Conservation (phyloP, 2,797 vertebrate genomes). For the Halcyon chelicuti region DNA sequence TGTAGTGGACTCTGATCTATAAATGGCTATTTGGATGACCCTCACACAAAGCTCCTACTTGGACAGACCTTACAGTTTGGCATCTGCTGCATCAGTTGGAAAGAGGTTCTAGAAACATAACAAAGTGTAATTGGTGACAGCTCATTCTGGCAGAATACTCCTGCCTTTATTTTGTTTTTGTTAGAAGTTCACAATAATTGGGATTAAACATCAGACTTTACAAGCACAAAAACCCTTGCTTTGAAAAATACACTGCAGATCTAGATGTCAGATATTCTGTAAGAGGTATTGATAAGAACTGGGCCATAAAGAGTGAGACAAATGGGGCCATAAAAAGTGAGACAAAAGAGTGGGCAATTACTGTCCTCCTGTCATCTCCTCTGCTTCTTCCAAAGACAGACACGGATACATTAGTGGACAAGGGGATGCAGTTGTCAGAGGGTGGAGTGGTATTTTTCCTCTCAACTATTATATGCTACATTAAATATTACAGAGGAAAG, state of each 20-base stretch:
- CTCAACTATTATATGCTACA: fast-evolving
- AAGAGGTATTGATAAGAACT: background rate
- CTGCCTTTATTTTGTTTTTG: background rate
- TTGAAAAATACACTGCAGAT: background rate
- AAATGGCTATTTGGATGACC: background rate
- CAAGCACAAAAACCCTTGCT: background rate
- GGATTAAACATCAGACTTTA: background rate
- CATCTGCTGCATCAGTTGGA: background rate
- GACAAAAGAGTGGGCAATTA: background rate
- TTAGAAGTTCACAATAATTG: background rate
- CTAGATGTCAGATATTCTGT: background rate
- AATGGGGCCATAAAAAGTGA: too few species aligned
- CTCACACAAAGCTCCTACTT: background rate
- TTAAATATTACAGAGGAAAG: background rate
- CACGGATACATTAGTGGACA: background rate
- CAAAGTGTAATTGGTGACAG: background rate
- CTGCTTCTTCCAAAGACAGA: background rate
- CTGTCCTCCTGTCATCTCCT: background rate
- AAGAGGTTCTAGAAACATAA: background rate
- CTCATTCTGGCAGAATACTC: background rate
- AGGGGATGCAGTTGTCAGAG: background rate
- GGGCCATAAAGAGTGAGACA: background rate
- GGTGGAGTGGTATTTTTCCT: background rate
- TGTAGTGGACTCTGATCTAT: background rate
- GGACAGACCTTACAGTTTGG: background rate